Conservation (phyloP, 2,797 vertebrate species). For the Phoebastria nigripes region DNA sequence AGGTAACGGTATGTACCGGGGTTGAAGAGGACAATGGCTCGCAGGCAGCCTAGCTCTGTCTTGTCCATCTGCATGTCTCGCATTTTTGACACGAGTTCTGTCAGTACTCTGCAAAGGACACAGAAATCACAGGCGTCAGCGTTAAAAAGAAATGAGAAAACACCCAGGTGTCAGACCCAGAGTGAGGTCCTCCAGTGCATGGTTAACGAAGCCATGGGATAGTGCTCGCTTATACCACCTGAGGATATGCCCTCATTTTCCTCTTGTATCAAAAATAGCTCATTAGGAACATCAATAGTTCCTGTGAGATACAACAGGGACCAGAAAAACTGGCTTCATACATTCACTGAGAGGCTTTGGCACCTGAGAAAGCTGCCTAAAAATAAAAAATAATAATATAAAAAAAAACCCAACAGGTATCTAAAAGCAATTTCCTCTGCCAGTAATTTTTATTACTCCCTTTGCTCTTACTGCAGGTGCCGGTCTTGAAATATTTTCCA, state of each 20-base stretch:
- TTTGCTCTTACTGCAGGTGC: slow-evolving; percentile 41
- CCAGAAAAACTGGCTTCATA: not conserved
- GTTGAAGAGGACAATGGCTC: slow-evolving; percentile 96
- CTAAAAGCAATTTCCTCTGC: slow-evolving; percentile 53
- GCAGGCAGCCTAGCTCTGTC: slow-evolving; percentile 94
- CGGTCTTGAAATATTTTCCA: slow-evolving; percentile 9
- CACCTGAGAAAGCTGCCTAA: not conserved
- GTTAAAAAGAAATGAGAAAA: not conserved
- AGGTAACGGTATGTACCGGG: slow-evolving; percentile 75
- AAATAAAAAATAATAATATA: slow-evolving; percentile 41
- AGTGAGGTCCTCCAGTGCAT: not conserved
- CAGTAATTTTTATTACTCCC: slow-evolving; percentile 61
- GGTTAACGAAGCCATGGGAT: not conserved
- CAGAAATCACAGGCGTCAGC: not conserved
- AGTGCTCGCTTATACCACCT: not conserved
- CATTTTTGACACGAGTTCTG: slow-evolving; percentile 97
- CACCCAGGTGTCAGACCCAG: not conserved
- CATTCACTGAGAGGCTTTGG: not conserved
- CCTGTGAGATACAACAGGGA: slow-evolving; percentile 17
- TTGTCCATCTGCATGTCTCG: slow-evolving; percentile 99
- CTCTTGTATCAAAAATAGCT: slow-evolving; percentile 14
- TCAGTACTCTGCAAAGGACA: slow-evolving; percentile 85
- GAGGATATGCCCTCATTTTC: slow-evolving; percentile 24
- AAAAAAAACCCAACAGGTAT: not conserved
- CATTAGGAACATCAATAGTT: slow-evolving; percentile 25